Conservation (phyloP, 2,888 invertebrate genomes). For the Noctuana brunneofusca region DNA sequence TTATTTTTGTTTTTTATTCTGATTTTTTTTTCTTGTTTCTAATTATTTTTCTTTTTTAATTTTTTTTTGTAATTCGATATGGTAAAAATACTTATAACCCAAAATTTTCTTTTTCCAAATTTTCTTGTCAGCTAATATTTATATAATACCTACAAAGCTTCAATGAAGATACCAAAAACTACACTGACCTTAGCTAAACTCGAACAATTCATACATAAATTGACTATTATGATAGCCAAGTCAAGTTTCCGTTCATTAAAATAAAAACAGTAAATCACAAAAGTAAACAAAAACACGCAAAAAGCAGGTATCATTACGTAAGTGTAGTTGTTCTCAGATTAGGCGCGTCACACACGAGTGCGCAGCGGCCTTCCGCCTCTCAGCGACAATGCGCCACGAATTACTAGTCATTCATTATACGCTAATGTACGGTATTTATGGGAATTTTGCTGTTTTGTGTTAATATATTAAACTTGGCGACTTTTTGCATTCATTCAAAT, state of each 20-base stretch:
- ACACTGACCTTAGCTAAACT: too few relatives aligned
- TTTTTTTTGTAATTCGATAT: too few relatives aligned
- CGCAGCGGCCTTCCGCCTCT: constrained; percentile 47
- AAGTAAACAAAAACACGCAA: constrained; percentile 25
- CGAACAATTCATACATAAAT: too few relatives aligned
- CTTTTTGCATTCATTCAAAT: neutral
- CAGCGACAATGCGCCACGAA: constrained; percentile 43
- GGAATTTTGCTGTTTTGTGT: constrained; percentile 1
- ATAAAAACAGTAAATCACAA: constrained; percentile 26
- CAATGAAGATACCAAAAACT: neutral
- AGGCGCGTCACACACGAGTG: constrained; percentile 51
- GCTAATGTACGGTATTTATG: constrained; percentile 20
- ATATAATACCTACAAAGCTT: too few relatives aligned
- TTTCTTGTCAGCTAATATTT: too few relatives aligned
- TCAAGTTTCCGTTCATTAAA: neutral
- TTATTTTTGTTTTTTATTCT: too few relatives aligned
- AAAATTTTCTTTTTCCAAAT: too few relatives aligned
- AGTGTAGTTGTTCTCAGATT: constrained; percentile 35
- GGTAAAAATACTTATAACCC: too few relatives aligned
- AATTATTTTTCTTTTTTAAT: too few relatives aligned
- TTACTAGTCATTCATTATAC: constrained; percentile 45
- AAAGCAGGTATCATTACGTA: constrained; percentile 26
- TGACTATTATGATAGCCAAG: neutral
- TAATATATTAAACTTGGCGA: neutral
- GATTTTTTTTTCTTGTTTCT: too few relatives aligned